phyloP scores from a whole-genome alignment of 2,797 vertebrate genomes.

The Ceyx erithaca region DNA sequence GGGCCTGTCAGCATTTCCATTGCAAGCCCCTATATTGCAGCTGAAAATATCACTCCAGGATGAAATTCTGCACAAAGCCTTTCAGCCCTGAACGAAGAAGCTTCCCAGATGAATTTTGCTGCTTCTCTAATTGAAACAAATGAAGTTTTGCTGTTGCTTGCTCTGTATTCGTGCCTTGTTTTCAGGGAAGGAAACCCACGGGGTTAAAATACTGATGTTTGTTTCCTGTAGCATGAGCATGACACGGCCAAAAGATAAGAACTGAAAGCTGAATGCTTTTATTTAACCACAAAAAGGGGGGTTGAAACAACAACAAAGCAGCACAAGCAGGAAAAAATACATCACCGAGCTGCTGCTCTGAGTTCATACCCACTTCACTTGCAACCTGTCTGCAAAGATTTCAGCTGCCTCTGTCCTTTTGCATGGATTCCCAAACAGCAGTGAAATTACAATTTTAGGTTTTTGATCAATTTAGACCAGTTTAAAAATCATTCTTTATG shows the following conservation, averaged over 20 bases:
- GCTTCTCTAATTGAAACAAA: constrained; percentile 10
- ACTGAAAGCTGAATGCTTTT: background rate
- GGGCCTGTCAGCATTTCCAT: constrained; percentile 73
- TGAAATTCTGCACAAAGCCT: constrained; percentile 49
- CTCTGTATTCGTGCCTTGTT: background rate
- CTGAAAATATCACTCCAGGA: constrained; percentile 65
- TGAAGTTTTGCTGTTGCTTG: constrained; percentile 2
- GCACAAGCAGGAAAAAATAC: background rate
- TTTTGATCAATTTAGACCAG: background rate
- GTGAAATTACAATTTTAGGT: background rate
- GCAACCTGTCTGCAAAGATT: background rate
- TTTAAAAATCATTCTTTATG: background rate
- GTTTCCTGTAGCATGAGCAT: constrained; percentile 2
- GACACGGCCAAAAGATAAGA: constrained; percentile 12
- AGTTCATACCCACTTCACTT: background rate
- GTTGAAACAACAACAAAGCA: too few relatives aligned
- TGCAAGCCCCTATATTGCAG: constrained; percentile 68
- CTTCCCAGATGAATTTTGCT: constrained; percentile 42
- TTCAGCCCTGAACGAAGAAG: constrained; percentile 23
- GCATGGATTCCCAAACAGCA: background rate
- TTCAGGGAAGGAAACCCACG: background rate
- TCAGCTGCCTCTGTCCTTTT: background rate
- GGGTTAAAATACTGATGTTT: constrained; percentile 17
- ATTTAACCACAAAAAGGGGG: background rate
- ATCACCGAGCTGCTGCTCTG: background rate